Percentiles rank a stretch among this genome's conserved stretches.
Evolutionary conservation across 2,797 vertebrate species (phyloP).

Genomic region (Avahi laniger): DNA sequence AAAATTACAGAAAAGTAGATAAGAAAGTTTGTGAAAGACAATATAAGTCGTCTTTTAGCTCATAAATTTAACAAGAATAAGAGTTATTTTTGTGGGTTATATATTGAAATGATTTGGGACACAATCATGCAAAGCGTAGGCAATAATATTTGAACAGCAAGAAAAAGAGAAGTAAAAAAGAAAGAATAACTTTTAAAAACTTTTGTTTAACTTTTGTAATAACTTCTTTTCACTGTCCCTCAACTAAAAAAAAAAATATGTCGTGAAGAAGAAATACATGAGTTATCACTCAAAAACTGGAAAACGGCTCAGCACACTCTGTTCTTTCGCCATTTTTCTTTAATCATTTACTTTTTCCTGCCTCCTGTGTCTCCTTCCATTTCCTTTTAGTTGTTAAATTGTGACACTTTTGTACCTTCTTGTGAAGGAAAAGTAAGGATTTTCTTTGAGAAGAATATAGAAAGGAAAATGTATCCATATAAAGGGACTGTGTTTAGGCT

Average conservation of each 20-base stretch:
- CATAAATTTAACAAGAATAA: background rate
- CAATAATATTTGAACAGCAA: background rate
- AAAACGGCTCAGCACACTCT: rapidly evolving
- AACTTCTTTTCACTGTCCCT: background rate
- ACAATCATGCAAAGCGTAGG: background rate
- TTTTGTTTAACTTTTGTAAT: background rate
- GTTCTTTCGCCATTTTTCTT: background rate
- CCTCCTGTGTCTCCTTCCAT: background rate
- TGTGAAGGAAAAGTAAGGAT: background rate
- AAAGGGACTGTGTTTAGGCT: background rate
- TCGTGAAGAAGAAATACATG: background rate
- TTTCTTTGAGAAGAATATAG: background rate
- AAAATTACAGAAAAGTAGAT: background rate
- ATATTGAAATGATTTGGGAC: no score
- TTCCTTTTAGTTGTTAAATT: background rate
- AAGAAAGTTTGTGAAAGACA: background rate
- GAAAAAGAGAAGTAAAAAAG: background rate
- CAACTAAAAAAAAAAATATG: background rate
- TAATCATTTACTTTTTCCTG: background rate
- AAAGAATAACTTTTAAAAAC: background rate
- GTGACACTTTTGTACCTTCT: background rate
- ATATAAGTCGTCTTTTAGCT: background rate
- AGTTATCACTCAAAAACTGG: rapidly evolving
- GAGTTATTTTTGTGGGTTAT: background rate
- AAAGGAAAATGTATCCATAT: background rate